Evolutionary conservation across 2,113 vertebrate species (phyloP).

Genomic region (Gambusia affinis): DNA sequence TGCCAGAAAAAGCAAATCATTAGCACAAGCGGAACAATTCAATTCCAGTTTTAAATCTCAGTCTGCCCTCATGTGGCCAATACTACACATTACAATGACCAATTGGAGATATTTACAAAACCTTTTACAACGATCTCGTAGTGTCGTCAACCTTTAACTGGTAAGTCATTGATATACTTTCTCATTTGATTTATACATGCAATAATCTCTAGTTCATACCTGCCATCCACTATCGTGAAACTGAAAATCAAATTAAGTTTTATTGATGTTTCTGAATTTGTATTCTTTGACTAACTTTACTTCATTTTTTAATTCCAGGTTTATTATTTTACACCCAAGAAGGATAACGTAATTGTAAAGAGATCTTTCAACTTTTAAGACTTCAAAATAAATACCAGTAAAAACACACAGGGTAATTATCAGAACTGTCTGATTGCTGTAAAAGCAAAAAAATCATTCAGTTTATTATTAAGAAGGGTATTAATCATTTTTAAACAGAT

Average conservation of each 20-base stretch:
- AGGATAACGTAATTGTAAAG: neutral
- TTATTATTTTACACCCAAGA: no score
- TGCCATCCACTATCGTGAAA: no score
- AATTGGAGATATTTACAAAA: neutral
- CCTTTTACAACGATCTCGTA: neutral
- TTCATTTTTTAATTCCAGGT: no score
- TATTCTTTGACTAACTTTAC: no score
- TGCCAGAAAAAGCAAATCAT: neutral
- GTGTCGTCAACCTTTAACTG: no score
- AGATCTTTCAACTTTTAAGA: neutral
- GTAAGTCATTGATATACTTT: no score
- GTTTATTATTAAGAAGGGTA: neutral
- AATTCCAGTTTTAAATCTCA: neutral
- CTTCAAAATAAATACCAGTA: neutral
- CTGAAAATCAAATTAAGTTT: no score
- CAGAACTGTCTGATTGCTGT: neutral
- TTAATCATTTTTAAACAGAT: neutral
- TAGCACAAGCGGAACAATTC: neutral
- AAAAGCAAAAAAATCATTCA: neutral
- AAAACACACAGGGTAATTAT: neutral
- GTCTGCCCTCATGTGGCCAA: constrained; percentile 38
- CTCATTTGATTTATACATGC: no score
- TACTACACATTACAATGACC: constrained; percentile 11
- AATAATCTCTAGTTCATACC: no score
- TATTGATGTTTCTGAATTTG: no score